Conservation (phyloP, 2,888 invertebrate species). For the Thereva unica region DNA sequence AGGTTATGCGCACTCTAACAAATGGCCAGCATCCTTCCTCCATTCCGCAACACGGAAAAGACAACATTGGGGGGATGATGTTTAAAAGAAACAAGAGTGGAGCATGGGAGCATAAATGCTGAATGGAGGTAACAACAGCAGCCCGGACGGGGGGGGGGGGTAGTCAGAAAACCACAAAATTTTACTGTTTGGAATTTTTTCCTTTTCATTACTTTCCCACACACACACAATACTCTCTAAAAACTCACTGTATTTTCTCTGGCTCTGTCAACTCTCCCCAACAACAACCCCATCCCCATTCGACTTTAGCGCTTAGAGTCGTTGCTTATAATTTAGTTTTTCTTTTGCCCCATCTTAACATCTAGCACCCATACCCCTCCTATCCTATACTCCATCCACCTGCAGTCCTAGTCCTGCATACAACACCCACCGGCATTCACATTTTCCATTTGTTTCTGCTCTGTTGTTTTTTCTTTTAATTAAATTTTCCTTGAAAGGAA, state of each 20-base stretch:
- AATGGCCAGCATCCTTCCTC: neutral
- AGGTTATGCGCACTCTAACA: constrained; percentile 28
- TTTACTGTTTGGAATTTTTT: constrained; percentile 33
- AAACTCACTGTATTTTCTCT: no score
- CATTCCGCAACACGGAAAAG: no score
- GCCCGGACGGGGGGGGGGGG: neutral
- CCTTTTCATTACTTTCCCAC: constrained; percentile 5
- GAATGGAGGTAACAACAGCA: neutral
- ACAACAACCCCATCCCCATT: neutral
- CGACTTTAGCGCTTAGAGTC: neutral
- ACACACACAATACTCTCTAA: no score
- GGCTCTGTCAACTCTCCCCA: no score
- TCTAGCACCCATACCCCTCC: no score
- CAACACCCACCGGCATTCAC: constrained; percentile 12
- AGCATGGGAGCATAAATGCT: no score
- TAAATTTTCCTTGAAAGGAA: constrained; percentile 37
- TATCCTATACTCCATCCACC: no score
- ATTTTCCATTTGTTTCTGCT: constrained; percentile 25
- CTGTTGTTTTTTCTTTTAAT: constrained; percentile 36
- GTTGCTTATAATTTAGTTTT: constrained; percentile 35
- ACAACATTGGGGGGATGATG: no score
- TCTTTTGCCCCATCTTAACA: constrained; percentile 4
- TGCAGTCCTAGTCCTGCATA: no score
- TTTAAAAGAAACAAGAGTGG: no score
- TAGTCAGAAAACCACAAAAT: constrained; percentile 27